Conservation (phyloP, 2,888 invertebrate species). For the Polymixis flavicincta region DNA sequence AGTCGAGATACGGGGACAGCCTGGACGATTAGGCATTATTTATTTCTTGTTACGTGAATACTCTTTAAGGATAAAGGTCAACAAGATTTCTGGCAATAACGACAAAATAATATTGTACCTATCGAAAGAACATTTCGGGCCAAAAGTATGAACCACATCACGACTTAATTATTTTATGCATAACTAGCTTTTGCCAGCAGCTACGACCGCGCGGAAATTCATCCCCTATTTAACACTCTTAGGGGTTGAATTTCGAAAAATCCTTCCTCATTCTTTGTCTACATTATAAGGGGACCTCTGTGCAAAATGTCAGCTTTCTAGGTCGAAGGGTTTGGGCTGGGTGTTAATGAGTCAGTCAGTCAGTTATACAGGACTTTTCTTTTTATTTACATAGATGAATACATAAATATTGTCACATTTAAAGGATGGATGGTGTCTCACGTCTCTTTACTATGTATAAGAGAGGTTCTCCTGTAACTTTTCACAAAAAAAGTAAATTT, state of each 20-base stretch:
- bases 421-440: neutral
- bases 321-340: too few species aligned
- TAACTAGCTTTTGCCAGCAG: too few species aligned
- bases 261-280: too few species aligned
- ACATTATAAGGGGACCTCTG: too few species aligned
- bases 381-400: too few species aligned
- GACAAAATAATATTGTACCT: slow-evolving; percentile 23
- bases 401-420: neutral
- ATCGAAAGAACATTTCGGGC: neutral
- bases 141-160: neutral
- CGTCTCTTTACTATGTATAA: neutral
- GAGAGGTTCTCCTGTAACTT: too few species aligned
- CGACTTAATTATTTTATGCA: neutral
- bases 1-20: slow-evolving; percentile 40
- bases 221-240: too few species aligned
- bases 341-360: too few species aligned
- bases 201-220: too few species aligned
- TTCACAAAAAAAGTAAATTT: neutral
- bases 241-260: too few species aligned
- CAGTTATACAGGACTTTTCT: too few species aligned
- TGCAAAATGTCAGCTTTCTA: too few species aligned
- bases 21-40: slow-evolving; percentile 51
- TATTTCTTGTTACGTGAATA: slow-evolving; percentile 49
- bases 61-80: slow-evolving; percentile 47
- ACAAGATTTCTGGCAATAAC: slow-evolving; percentile 24